Evolutionary conservation across 2,888 invertebrate species (phyloP).

Genomic region (Heteromurus nitidus): DNA sequence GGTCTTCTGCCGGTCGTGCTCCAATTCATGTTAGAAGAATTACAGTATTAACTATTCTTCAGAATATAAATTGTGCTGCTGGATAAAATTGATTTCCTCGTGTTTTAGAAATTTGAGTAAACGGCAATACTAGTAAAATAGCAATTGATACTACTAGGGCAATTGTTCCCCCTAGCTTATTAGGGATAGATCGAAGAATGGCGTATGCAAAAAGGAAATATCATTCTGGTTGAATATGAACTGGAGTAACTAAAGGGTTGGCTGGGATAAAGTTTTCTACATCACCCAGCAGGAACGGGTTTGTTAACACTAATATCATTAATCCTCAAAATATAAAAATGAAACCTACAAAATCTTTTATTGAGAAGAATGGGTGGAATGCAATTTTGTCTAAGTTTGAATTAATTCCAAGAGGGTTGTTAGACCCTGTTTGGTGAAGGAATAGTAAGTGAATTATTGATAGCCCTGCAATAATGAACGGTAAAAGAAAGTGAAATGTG

Average conservation of each 20-base stretch:
- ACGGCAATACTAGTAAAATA: conserved; percentile 81
- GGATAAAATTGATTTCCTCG: conserved; percentile 80
- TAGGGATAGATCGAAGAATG: conserved; percentile 87
- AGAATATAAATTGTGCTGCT: conserved; percentile 76
- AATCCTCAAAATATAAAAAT: conserved; percentile 79
- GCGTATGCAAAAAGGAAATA: conserved; percentile 90
- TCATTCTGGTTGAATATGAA: conserved; percentile 90
- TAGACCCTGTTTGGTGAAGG: conserved; percentile 82
- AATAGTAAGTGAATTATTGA: conserved; percentile 82
- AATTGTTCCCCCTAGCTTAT: conserved; percentile 86
- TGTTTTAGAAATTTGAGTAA: conserved; percentile 79
- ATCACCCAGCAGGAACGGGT: conserved; percentile 81
- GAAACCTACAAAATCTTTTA: conserved; percentile 82
- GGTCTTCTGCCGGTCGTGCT: conserved; percentile 82
- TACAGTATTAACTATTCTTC: conserved; percentile 78
- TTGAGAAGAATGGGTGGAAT: conserved; percentile 82
- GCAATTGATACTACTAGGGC: conserved; percentile 82
- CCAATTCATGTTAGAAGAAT: conserved; percentile 85
- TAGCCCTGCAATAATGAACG: conserved; percentile 81
- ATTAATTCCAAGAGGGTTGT: conserved; percentile 82
- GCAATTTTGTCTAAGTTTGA: conserved; percentile 83
- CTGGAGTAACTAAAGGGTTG: conserved; percentile 82
- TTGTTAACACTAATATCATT: conserved; percentile 78
- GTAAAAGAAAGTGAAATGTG: conserved; percentile 84
- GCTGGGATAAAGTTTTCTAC: conserved; percentile 86